A percentile compares a stretch with the other conserved stretches of the same genome.
Evolutionary conservation across 2,113 vertebrate species (phyloP).

Genomic region (Sinocyclocheilus anshuiensis): DNA sequence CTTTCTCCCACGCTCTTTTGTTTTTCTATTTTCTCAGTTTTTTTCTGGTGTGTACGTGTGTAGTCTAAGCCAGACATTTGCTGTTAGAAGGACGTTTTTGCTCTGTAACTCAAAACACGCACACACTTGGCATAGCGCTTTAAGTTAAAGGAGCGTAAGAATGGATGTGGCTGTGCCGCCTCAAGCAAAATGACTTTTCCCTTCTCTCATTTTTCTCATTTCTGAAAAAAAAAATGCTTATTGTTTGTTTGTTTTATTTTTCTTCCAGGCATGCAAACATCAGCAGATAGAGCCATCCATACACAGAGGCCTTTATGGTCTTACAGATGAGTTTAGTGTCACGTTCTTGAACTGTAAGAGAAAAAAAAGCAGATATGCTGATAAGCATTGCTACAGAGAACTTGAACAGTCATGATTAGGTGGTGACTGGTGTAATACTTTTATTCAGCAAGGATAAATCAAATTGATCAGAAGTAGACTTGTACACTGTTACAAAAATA

Average conservation of each 20-base stretch:
- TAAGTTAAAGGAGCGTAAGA: conserved; percentile 45
- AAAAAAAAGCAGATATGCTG: background rate
- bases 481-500: background rate
- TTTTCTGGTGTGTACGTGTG: background rate
- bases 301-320: conserved; percentile 27
- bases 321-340: background rate
- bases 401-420: background rate
- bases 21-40: background rate
- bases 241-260: conserved; percentile 31
- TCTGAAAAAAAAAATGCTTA: conserved; percentile 1
- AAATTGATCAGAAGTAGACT: background rate
- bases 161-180: background rate
- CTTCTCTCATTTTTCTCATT: conserved; percentile 10
- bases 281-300: conserved; percentile 46
- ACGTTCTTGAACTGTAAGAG: background rate
- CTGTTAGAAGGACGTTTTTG: background rate
- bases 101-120: background rate
- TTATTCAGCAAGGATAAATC: background rate
- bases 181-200: conserved; percentile 30
- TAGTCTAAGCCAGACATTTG: background rate
- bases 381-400: background rate
- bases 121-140: background rate
- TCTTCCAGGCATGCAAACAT: conserved; percentile 44
- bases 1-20: background rate
- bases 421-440: background rate